phyloP scores from a whole-genome alignment of 2,797 vertebrate genomes.

The Acanthurus leucopareius region DNA sequence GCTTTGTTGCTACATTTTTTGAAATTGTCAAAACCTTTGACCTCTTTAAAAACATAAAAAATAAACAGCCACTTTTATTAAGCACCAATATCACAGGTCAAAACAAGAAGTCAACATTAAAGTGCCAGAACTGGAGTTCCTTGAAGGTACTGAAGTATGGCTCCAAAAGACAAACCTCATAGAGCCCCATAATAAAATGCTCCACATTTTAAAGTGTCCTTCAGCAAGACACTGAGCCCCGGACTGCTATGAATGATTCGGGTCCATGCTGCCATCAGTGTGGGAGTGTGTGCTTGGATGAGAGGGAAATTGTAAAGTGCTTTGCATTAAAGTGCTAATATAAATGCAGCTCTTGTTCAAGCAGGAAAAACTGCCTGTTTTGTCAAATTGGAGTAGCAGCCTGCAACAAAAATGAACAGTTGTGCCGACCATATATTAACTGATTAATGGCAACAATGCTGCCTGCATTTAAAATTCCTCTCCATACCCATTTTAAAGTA shows the following conservation, averaged over 20 bases:
- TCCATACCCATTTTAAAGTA: no score
- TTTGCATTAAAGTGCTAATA: background rate
- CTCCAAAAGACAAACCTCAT: no score
- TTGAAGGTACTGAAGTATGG: no score
- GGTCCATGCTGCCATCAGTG: background rate
- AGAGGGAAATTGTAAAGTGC: conserved; percentile 10
- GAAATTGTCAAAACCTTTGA: background rate
- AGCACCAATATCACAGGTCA: no score
- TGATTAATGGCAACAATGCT: conserved; percentile 1
- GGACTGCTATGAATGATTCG: conserved; percentile 2
- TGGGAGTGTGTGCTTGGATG: conserved; percentile 2
- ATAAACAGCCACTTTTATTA: no score
- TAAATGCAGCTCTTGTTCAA: background rate
- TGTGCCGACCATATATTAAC: background rate
- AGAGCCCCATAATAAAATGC: no score
- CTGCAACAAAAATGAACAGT: background rate
- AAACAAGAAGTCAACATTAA: no score
- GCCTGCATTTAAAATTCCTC: background rate
- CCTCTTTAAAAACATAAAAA: no score
- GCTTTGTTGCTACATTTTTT: background rate
- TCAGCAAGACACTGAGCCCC: background rate
- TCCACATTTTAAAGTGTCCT: conserved; percentile 9
- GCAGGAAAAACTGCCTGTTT: conserved; percentile 6
- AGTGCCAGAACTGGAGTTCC: no score
- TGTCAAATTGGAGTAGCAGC: background rate